Percentiles rank a stretch among this genome's conserved stretches.
These are phyloP conservation scores for Cyprinodon diabolis DNA, from an alignment of 2,797 vertebrate genomes.

Conservation along the genomic window DNA sequence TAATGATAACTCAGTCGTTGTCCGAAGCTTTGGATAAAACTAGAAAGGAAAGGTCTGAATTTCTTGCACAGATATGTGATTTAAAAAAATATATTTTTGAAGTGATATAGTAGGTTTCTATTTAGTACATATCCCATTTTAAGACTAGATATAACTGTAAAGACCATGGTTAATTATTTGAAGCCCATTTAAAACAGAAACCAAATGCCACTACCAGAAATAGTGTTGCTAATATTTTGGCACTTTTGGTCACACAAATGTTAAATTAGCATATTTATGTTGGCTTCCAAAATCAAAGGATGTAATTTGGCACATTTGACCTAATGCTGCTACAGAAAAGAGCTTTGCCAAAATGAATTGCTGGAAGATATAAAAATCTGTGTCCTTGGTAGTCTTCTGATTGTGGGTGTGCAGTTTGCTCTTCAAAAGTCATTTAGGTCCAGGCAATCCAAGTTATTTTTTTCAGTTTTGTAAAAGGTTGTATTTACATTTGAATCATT, in stretches of 20 bases:
- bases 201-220: neutral
- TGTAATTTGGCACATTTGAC: conserved; percentile 20
- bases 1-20: conserved; percentile 51
- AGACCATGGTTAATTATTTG: neutral
- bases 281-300: conserved; percentile 20
- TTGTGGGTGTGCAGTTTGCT: neutral
- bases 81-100: neutral
- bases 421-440: neutral
- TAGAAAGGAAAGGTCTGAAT: neutral
- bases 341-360: conserved; percentile 53
- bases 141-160: neutral
- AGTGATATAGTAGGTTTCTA: neutral
- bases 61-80: neutral
- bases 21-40: conserved; percentile 20
- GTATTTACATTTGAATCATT: conserved; percentile 22
- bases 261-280: conserved; percentile 18
- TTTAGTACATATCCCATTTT: neutral
- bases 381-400: neutral
- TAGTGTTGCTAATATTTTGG: conserved; percentile 1
- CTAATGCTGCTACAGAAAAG: neutral
- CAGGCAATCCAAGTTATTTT: neutral
- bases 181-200: neutral
- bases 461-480: conserved; percentile 31
- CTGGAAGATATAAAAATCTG: conserved; percentile 40
- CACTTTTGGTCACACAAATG: neutral